phyloP scores from a whole-genome alignment of 2,888 invertebrate species.

The Uloborus plumipes region DNA sequence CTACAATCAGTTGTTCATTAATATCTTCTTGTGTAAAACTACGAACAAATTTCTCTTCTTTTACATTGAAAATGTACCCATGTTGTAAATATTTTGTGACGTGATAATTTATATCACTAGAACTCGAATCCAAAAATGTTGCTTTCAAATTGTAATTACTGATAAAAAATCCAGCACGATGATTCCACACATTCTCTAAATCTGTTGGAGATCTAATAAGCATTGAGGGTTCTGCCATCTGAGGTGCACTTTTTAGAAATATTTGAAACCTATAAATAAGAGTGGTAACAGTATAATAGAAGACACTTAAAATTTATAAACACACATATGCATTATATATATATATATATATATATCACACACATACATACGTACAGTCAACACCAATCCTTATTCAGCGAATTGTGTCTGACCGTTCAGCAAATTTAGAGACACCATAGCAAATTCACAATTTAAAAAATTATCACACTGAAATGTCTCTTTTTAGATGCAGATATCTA shows the following conservation, averaged over 20 bases:
- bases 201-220: constrained; percentile 33
- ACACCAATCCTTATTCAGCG: too few relatives aligned
- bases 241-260: constrained; percentile 16
- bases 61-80: constrained; percentile 70
- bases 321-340: neutral
- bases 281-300: constrained; percentile 31
- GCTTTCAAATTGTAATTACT: constrained; percentile 69
- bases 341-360: neutral
- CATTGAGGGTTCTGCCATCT: constrained; percentile 8
- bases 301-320: too few relatives aligned
- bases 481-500: too few relatives aligned
- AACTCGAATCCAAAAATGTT: constrained; percentile 69
- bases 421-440: too few relatives aligned
- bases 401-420: too few relatives aligned
- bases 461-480: too few relatives aligned
- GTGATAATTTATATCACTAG: constrained; percentile 69
- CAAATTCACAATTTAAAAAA: too few relatives aligned
- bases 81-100: constrained; percentile 69
- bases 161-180: constrained; percentile 69
- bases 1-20: constrained; percentile 68
- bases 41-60: constrained; percentile 69
- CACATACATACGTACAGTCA: too few relatives aligned
- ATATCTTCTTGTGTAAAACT: constrained; percentile 71
- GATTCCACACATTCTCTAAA: constrained; percentile 45
- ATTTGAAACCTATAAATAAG: constrained; percentile 43